Percentiles rank a stretch among this genome's conserved stretches.
These are phyloP conservation scores for Brenthis ino DNA, from an alignment of 2,888 invertebrate species.

Conservation along the genomic window DNA sequence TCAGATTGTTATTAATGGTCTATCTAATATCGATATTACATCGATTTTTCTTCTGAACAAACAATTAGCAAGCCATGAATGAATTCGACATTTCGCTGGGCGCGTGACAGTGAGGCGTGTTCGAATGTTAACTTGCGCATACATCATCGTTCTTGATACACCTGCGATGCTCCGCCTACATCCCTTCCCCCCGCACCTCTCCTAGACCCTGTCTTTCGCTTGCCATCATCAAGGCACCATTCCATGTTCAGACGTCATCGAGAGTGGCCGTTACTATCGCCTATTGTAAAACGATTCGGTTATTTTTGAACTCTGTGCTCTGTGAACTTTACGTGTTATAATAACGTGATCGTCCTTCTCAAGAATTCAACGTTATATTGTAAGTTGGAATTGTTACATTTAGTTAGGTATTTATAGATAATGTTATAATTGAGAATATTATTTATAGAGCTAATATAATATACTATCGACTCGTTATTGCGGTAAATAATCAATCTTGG, in stretches of 20 bases:
- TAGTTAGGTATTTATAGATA: conserved; percentile 21
- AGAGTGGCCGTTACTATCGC: conserved; percentile 56
- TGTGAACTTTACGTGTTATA: conserved; percentile 60
- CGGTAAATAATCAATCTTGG: conserved; percentile 26
- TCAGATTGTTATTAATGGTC: conserved; percentile 52
- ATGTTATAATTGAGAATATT: conserved; percentile 5
- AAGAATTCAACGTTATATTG: conserved; percentile 20
- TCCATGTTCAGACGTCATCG: conserved; percentile 64
- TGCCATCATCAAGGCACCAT: conserved; percentile 69
- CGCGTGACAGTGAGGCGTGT: conserved; percentile 78
- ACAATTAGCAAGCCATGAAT: conserved; percentile 60
- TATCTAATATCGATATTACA: conserved; percentile 16
- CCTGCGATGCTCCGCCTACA: conserved; percentile 72
- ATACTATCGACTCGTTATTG: conserved; percentile 24
- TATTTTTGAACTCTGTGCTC: conserved; percentile 65
- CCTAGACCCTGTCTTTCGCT: conserved; percentile 58
- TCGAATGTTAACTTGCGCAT: conserved; percentile 77
- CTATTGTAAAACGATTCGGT: conserved; percentile 47
- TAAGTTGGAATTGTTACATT: conserved; percentile 17
- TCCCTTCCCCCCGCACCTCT: conserved; percentile 43
- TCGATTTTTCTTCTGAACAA: conserved; percentile 49
- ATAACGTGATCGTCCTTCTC: conserved; percentile 31
- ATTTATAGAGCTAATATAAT: conserved; percentile 17
- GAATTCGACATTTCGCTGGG: conserved; percentile 47
- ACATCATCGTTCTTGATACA: conserved; percentile 75